phyloP scores from a whole-genome alignment of 2,113 vertebrate genomes.

The Caloenas nicobarica region DNA sequence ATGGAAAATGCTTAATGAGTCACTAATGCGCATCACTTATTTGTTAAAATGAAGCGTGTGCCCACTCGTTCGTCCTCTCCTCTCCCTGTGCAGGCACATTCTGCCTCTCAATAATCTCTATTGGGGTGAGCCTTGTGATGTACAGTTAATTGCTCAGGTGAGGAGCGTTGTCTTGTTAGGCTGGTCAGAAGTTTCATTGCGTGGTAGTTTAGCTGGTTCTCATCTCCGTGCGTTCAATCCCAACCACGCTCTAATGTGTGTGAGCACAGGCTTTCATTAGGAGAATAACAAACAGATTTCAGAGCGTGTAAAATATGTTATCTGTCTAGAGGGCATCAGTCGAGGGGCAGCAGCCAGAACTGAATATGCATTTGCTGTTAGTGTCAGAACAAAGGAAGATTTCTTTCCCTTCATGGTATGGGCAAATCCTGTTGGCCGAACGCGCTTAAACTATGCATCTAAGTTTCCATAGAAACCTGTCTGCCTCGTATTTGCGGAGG shows the following conservation, averaged over 20 bases:
- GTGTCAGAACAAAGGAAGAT: constrained; percentile 29
- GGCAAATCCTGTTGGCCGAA: constrained; percentile 35
- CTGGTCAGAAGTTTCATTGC: not conserved
- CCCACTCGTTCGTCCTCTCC: not conserved
- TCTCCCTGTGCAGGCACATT: fast-evolving
- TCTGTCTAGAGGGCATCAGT: not conserved
- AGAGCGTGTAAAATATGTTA: not conserved
- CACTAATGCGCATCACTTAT: not conserved
- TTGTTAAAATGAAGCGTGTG: not conserved
- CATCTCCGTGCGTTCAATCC: not conserved
- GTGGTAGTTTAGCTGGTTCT: not conserved
- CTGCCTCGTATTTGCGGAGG: not conserved
- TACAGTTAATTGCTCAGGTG: not conserved
- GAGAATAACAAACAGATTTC: not conserved
- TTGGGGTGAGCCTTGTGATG: not conserved
- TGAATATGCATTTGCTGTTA: not conserved
- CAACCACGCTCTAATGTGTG: fast-evolving
- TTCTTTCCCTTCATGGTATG: constrained; percentile 41
- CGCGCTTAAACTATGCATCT: not conserved
- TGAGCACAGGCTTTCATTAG: not conserved
- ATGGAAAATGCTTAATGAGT: constrained; percentile 30
- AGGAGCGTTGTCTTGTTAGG: not conserved
- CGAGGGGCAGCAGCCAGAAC: not conserved
- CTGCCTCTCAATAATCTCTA: not conserved
- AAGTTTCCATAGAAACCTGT: constrained; percentile 57